A percentile compares a stretch with the other conserved stretches of the same genome.
Conservation (phyloP, 2,888 invertebrate genomes). For the Caenorhabditis becei region DNA sequence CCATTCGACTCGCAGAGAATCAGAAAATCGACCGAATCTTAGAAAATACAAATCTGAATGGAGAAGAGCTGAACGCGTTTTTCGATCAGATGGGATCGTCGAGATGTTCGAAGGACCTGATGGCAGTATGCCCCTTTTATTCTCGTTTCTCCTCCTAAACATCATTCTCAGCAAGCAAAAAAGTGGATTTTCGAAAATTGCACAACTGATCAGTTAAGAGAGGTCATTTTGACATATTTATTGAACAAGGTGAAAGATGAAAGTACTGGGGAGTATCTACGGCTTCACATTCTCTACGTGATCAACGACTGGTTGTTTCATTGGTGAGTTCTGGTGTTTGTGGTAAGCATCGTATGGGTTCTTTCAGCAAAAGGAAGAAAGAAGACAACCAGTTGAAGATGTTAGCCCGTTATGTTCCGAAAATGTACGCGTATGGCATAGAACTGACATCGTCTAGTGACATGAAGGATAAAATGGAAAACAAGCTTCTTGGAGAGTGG, state of each 20-base stretch:
- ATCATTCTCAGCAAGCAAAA: constrained; percentile 86
- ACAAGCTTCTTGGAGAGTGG: constrained; percentile 92
- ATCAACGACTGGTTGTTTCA: constrained; percentile 99
- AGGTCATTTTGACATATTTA: constrained; percentile 84
- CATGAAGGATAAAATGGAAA: constrained; percentile 85
- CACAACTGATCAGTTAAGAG: constrained; percentile 88
- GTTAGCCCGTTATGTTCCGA: constrained; percentile 95
- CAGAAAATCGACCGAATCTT: constrained; percentile 29
- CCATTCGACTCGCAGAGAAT: constrained; percentile 36
- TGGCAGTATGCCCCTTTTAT: constrained; percentile 35
- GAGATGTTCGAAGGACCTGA: constrained; percentile 57
- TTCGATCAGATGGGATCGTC: constrained; percentile 27
- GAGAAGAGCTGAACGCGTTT: constrained; percentile 9
- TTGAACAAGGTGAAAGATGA: constrained; percentile 85
- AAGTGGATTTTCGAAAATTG: constrained; percentile 97
- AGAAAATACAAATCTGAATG: constrained; percentile 25
- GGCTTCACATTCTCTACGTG: constrained; percentile 97
- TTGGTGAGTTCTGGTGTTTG: constrained; percentile 73
- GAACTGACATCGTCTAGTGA: constrained; percentile 85
- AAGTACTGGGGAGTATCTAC: constrained; percentile 89
- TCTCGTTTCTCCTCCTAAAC: neutral
- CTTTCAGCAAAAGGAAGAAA: constrained; percentile 93
- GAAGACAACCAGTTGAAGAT: constrained; percentile 93
- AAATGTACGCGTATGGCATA: constrained; percentile 96
- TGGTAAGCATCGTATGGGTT: too few species aligned